These are phyloP conservation scores for Paramuricea clavata DNA, from an alignment of 92 coral and sea anemone species.

Conservation along the genomic window DNA sequence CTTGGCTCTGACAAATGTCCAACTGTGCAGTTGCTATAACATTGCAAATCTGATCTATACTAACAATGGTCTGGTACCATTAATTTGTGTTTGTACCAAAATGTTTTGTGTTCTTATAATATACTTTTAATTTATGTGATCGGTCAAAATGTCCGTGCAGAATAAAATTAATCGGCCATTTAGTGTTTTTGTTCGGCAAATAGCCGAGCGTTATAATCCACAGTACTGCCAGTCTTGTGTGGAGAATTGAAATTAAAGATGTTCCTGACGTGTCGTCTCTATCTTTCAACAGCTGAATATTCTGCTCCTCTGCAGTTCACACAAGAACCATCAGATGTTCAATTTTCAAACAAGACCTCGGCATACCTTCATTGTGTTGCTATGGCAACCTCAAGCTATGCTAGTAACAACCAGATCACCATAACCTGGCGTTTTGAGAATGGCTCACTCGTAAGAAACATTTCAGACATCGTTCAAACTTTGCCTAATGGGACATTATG, in stretches of 20 bases:
- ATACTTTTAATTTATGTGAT: no score
- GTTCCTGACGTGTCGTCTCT: not conserved
- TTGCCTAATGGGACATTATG: conserved; percentile 84
- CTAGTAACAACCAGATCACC: not conserved
- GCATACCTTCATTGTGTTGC: conserved; percentile 83
- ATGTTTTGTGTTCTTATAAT: no score
- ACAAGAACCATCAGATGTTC: conserved; percentile 95
- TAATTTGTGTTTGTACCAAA: no score
- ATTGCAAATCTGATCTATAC: no score
- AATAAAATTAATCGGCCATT: no score
- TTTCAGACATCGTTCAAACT: conserved; percentile 80
- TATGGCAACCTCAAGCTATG: conserved; percentile 20
- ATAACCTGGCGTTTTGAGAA: conserved; percentile 38
- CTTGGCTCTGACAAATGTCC: no score
- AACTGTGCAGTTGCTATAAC: no score
- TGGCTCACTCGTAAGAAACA: conserved; percentile 51
- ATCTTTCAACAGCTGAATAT: conserved; percentile 54
- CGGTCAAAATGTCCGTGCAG: no score
- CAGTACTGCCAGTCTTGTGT: not conserved
- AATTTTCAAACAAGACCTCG: conserved; percentile 88
- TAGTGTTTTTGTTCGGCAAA: no score
- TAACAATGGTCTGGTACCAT: no score
- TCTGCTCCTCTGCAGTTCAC: conserved; percentile 83
- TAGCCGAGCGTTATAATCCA: no score
- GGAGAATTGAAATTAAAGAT: not conserved